Conservation (phyloP, 2,888 invertebrate species). For the Epistrophella euchroma region DNA sequence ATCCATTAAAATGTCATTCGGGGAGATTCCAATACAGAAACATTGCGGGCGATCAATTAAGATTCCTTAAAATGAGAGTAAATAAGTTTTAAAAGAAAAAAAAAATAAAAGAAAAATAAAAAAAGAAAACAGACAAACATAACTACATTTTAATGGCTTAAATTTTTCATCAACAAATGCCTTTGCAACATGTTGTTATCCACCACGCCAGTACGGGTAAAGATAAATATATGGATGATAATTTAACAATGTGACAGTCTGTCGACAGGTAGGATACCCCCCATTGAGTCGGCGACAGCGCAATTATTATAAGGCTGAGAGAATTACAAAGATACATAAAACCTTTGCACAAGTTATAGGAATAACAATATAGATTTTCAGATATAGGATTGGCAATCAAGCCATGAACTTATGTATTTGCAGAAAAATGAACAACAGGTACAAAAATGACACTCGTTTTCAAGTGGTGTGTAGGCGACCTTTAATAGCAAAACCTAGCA, state of each 20-base stretch:
- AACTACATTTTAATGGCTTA: slow-evolving; percentile 17
- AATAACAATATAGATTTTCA: slow-evolving; percentile 24
- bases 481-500: slow-evolving; percentile 40
- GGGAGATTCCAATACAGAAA: slow-evolving; percentile 12
- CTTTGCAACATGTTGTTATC: slow-evolving; percentile 35
- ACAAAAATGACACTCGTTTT: slow-evolving; percentile 12
- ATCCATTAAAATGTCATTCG: slow-evolving; percentile 44
- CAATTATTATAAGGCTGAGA: slow-evolving; percentile 10
- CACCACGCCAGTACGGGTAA: background rate
- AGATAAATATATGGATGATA: slow-evolving; percentile 46
- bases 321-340: background rate
- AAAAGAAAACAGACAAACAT: background rate
- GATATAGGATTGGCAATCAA: slow-evolving; percentile 47
- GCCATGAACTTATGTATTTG: slow-evolving; percentile 46
- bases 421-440: slow-evolving; percentile 41
- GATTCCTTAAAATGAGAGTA: slow-evolving; percentile 26
- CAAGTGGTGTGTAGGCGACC: slow-evolving; percentile 38
- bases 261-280: slow-evolving; percentile 62
- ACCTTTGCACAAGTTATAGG: slow-evolving; percentile 8
- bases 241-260: slow-evolving; percentile 62
- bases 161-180: slow-evolving; percentile 16
- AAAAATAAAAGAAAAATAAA: background rate
- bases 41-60: slow-evolving; percentile 26
- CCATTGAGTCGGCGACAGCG: slow-evolving; percentile 57
- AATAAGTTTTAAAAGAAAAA: slow-evolving; percentile 4